Conservation (phyloP, 1,140 invertebrate genomes). For the Hermatobates lingyangjiaoensis region DNA sequence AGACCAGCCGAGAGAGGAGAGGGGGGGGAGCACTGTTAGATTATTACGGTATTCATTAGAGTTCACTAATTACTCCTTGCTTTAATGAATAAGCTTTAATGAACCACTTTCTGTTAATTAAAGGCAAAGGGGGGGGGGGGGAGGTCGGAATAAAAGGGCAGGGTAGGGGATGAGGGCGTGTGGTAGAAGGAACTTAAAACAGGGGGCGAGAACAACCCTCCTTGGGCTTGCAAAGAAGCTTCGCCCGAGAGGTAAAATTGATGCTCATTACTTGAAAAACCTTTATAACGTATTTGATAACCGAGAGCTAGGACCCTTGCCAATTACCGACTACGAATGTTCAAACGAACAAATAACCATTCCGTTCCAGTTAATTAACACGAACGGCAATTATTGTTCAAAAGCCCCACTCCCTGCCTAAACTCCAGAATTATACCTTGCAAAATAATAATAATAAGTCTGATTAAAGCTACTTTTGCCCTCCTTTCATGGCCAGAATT, state of each 20-base stretch:
- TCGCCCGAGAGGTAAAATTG: slow-evolving; percentile 7
- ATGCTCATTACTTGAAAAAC: slow-evolving; percentile 11
- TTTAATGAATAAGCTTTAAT: slow-evolving; percentile 73
- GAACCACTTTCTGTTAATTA: slow-evolving; percentile 72
- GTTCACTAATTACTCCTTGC: slow-evolving; percentile 68
- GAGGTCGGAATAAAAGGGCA: not conserved
- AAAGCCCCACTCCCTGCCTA: slow-evolving; percentile 4
- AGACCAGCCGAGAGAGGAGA: slow-evolving; percentile 5
- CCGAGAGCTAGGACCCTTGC: slow-evolving; percentile 7
- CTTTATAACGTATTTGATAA: slow-evolving; percentile 13
- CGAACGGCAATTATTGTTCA: slow-evolving; percentile 10
- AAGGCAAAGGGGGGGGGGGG: slow-evolving; percentile 17
- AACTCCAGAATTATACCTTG: slow-evolving; percentile 7
- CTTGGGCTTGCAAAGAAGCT: not conserved
- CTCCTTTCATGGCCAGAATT: not conserved
- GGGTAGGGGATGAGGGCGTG: not conserved
- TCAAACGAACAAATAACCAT: slow-evolving; percentile 14
- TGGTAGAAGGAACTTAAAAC: slow-evolving; percentile 2
- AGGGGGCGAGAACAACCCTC: slow-evolving; percentile 4
- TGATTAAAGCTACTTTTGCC: slow-evolving; percentile 1
- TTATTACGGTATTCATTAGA: slow-evolving; percentile 41
- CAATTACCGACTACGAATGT: slow-evolving; percentile 13
- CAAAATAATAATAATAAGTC: slow-evolving; percentile 4
- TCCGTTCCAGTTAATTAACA: slow-evolving; percentile 13
- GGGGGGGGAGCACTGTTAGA: slow-evolving; percentile 10